A percentile compares a stretch with the other conserved stretches of the same genome.
Evolutionary conservation across 1,140 invertebrate genomes (phyloP).

Genomic region (Drosophila auraria): DNA sequence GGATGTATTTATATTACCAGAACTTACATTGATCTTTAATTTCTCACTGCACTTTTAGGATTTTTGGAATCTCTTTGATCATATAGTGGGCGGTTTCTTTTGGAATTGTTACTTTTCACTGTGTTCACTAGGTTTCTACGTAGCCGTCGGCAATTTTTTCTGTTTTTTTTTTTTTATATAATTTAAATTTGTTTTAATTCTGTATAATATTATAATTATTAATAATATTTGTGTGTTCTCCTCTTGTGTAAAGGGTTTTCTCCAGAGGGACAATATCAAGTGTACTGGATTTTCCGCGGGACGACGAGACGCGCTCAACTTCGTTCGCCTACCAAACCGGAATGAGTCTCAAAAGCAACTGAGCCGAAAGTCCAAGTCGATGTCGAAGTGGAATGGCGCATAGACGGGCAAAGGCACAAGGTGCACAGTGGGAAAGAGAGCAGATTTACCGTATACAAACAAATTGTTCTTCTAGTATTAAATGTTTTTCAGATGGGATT

Average conservation of each 20-base stretch:
- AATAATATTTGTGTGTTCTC: constrained; percentile 17
- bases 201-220: neutral
- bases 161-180: constrained; percentile 25
- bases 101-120: constrained; percentile 18
- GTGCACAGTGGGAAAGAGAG: neutral
- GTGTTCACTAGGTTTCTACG: constrained; percentile 16
- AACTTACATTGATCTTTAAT: constrained; percentile 33
- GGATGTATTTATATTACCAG: neutral
- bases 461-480: too few relatives aligned
- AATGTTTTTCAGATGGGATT: too few relatives aligned
- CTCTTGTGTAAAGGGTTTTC: constrained; percentile 11
- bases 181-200: constrained; percentile 21
- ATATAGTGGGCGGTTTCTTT: neutral
- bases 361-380: constrained; percentile 42
- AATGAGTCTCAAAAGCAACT: constrained; percentile 66
- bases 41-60: constrained; percentile 4
- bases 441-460: neutral
- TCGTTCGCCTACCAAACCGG: constrained; percentile 79
- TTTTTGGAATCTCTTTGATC: neutral
- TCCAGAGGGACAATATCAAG: constrained; percentile 4
- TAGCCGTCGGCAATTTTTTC: constrained; percentile 39
- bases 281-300: constrained; percentile 61
- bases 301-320: constrained; percentile 58
- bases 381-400: constrained; percentile 29
- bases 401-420: constrained; percentile 13